These are phyloP conservation scores for Lydus trimaculatus DNA, from an alignment of 2,888 invertebrate genomes.

Conservation along the genomic window DNA sequence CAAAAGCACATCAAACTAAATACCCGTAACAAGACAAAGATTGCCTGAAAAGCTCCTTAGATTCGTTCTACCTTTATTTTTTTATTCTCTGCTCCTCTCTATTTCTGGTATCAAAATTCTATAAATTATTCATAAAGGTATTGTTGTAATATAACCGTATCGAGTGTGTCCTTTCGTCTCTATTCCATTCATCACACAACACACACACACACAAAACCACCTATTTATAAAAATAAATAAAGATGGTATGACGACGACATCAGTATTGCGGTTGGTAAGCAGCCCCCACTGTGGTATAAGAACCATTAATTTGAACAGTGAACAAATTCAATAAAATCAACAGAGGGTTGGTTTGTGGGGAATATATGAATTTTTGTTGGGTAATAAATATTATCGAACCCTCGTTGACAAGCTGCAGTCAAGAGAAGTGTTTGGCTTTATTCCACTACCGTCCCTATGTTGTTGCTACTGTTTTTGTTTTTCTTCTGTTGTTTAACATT, in stretches of 20 bases:
- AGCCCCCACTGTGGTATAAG: background rate
- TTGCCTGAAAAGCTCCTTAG: background rate
- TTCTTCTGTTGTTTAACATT: background rate
- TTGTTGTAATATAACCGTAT: constrained; percentile 9
- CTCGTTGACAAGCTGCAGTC: constrained; percentile 8
- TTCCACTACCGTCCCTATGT: background rate
- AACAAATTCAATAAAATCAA: constrained; percentile 8
- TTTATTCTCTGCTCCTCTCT: background rate
- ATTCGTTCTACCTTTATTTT: background rate
- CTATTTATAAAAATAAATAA: background rate
- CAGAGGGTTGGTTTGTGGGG: background rate
- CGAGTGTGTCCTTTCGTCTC: background rate
- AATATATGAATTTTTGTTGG: background rate
- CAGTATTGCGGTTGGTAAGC: background rate
- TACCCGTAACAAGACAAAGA: background rate
- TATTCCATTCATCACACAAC: background rate
- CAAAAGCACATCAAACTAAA: background rate
- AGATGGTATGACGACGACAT: constrained; percentile 1
- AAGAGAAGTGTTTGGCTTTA: background rate
- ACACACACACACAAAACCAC: background rate
- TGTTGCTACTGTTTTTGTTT: background rate
- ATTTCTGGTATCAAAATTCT: background rate
- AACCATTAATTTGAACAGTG: constrained; percentile 9
- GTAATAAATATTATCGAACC: constrained; percentile 2
- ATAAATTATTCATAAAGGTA: constrained; percentile 9